A percentile compares a stretch with the other conserved stretches of the same genome.
These are phyloP conservation scores for Bolborhynchus lineola DNA, from an alignment of 2,113 vertebrate genomes.

Conservation along the genomic window DNA sequence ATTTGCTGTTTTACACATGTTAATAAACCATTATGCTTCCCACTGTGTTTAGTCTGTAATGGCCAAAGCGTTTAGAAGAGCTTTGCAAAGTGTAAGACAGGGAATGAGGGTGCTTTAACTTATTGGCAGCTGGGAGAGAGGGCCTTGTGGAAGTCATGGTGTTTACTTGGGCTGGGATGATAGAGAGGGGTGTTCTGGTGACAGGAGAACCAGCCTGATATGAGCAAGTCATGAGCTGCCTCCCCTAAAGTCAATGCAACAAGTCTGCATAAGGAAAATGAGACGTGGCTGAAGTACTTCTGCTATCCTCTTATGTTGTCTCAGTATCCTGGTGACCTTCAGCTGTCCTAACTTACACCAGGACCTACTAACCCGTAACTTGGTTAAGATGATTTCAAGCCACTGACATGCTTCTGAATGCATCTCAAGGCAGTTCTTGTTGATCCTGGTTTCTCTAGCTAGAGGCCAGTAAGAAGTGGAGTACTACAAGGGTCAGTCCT, in stretches of 20 bases:
- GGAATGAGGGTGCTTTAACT: neutral
- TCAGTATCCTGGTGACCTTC: neutral
- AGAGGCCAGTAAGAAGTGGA: neutral
- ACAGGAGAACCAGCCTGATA: neutral
- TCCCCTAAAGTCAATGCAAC: neutral
- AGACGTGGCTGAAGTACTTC: neutral
- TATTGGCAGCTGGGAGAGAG: neutral
- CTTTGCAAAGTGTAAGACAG: neutral
- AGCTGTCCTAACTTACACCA: neutral
- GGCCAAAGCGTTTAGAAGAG: neutral
- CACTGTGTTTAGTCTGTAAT: conserved; percentile 13
- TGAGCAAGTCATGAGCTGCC: neutral
- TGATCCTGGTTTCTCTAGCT: neutral
- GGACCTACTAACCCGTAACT: neutral
- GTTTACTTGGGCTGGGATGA: neutral
- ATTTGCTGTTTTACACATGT: neutral
- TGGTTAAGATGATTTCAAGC: neutral
- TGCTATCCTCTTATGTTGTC: neutral
- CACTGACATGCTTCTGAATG: neutral
- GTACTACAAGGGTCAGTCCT: neutral
- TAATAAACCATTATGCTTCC: neutral
- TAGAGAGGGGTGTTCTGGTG: neutral
- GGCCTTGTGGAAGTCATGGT: neutral
- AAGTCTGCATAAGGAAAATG: neutral
- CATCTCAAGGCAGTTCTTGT: neutral